These are phyloP conservation scores for Macrobrachium nipponense DNA, from an alignment of 1,140 invertebrate species.

Conservation along the genomic window DNA sequence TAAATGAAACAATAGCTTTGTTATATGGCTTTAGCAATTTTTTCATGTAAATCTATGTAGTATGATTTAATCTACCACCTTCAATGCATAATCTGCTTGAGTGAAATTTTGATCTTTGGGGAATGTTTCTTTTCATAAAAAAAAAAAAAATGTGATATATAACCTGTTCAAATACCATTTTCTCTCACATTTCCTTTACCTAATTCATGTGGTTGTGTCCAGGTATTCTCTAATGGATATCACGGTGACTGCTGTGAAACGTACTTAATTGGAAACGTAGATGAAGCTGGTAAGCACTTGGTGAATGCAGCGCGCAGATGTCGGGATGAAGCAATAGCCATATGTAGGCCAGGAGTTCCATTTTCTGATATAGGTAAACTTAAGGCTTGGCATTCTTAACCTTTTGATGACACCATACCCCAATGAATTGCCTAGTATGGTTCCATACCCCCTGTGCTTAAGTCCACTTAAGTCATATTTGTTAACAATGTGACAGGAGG, in stretches of 20 bases:
- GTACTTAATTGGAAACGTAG: slow-evolving; percentile 85
- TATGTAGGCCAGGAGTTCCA: slow-evolving; percentile 81
- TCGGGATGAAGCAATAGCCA: slow-evolving; percentile 78
- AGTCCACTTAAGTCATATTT: no score
- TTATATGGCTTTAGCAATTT: no score
- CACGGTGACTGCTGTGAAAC: slow-evolving; percentile 95
- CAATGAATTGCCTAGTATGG: no score
- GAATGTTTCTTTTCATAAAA: not conserved
- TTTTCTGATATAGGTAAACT: slow-evolving; percentile 81
- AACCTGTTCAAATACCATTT: not conserved
- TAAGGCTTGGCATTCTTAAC: not conserved
- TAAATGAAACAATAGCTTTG: no score
- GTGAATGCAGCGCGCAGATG: slow-evolving; percentile 80
- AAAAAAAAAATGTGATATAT: not conserved
- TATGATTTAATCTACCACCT: no score
- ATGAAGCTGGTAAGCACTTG: slow-evolving; percentile 78
- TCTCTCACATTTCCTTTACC: not conserved
- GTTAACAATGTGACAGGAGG: no score
- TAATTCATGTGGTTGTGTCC: slow-evolving; percentile 64
- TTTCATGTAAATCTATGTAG: no score
- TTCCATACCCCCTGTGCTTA: no score
- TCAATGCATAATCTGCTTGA: no score
- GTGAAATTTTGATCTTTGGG: no score
- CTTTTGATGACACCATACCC: no score
- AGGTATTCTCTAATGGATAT: slow-evolving; percentile 87